phyloP scores from a whole-genome alignment of 2,888 invertebrate genomes.

The Ashinkailepas kermadecensis region DNA sequence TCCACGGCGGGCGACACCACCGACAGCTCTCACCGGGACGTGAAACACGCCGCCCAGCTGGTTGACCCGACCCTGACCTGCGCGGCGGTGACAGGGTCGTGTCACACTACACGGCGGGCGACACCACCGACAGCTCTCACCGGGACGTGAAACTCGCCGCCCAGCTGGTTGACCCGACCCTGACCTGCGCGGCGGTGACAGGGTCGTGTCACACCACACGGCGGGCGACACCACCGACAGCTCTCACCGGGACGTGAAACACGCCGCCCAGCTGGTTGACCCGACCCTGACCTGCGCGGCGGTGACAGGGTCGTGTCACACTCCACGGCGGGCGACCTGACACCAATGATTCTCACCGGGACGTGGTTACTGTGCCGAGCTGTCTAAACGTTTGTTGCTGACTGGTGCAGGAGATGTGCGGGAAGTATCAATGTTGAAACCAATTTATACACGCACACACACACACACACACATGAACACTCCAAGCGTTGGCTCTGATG shows the following conservation, averaged over 20 bases:
- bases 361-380: no score
- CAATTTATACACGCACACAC: no score
- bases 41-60: conserved; percentile 55
- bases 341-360: no score
- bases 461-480: no score
- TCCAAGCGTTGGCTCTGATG: no score
- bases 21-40: no score
- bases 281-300: conserved; percentile 47
- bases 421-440: no score
- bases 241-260: no score
- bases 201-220: background rate
- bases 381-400: no score
- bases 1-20: no score
- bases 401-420: no score
- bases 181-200: conserved; percentile 40
- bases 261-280: conserved; percentile 55
- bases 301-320: background rate
- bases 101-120: background rate
- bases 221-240: background rate
- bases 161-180: conserved; percentile 53
- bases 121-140: background rate
- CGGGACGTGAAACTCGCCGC: conserved; percentile 55
- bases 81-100: background rate
- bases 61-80: conserved; percentile 52
- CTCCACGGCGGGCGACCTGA: background rate